phyloP scores from a whole-genome alignment of 2,888 invertebrate genomes.

The Frankliniella fusca region DNA sequence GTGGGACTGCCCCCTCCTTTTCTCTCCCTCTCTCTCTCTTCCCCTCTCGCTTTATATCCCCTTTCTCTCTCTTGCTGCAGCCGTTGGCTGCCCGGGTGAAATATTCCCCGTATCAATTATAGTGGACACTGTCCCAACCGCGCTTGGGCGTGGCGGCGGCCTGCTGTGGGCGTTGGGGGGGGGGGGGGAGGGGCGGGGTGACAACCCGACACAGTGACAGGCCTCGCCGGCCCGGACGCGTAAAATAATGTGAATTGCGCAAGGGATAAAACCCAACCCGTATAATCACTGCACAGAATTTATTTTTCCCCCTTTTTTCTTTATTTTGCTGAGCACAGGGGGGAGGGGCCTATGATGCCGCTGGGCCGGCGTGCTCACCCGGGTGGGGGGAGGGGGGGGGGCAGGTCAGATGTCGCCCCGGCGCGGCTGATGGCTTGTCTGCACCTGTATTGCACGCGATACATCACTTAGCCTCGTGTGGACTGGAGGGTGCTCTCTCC shows the following conservation, averaged over 20 bases:
- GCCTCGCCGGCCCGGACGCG: too few relatives aligned
- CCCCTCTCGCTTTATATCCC: neutral
- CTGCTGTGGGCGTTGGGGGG: neutral
- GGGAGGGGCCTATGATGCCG: too few relatives aligned
- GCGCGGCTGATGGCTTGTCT: neutral
- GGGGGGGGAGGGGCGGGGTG: neutral
- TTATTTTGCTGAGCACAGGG: too few relatives aligned
- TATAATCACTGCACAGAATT: too few relatives aligned
- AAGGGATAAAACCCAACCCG: too few relatives aligned
- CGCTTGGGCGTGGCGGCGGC: neutral
- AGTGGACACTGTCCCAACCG: conserved; percentile 15
- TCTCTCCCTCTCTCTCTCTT: neutral
- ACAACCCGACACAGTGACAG: too few relatives aligned
- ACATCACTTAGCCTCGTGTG: neutral
- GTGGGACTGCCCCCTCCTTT: neutral
- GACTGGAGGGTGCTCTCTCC: too few relatives aligned
- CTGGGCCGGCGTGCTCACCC: too few relatives aligned
- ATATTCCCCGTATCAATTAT: conserved; percentile 23
- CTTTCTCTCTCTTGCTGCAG: neutral
- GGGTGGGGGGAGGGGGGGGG: too few relatives aligned
- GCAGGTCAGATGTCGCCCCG: neutral
- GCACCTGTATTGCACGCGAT: neutral
- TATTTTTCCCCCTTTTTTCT: too few relatives aligned
- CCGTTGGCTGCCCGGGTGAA: conserved; percentile 17
- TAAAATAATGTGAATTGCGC: too few relatives aligned